These are phyloP conservation scores for Cremastinae sp. DNA, from an alignment of 2,888 invertebrate species.

Conservation along the genomic window DNA sequence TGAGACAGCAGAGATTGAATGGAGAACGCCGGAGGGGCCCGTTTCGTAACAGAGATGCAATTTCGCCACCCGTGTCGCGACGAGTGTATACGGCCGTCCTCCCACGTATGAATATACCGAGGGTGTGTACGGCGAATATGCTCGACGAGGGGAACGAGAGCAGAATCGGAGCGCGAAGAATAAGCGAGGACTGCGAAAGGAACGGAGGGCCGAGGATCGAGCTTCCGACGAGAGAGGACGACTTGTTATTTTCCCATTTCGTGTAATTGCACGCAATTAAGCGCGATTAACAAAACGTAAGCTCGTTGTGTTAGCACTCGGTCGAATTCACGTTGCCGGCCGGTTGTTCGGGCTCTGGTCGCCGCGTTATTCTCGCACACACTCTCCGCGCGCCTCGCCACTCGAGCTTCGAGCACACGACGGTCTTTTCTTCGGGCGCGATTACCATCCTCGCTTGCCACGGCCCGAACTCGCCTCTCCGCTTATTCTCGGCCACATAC, in stretches of 20 bases:
- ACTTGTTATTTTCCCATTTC: conserved; percentile 78
- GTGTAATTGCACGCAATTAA: conserved; percentile 77
- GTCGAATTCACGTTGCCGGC: conserved; percentile 62
- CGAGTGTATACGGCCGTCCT: conserved; percentile 5
- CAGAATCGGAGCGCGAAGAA: conserved; percentile 56
- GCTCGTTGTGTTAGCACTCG: conserved; percentile 66
- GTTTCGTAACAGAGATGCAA: not conserved
- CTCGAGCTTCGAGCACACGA: too few species aligned
- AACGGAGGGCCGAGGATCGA: conserved; percentile 32
- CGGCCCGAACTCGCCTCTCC: conserved; percentile 8
- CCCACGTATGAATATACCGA: not conserved
- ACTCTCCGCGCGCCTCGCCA: not conserved
- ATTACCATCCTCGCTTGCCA: conserved; percentile 10
- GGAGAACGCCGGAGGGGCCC: not conserved
- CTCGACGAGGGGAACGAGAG: conserved; percentile 64
- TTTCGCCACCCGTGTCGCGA: conserved; percentile 10
- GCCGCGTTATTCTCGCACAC: not conserved
- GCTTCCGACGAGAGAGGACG: conserved; percentile 49
- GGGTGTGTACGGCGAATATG: not conserved
- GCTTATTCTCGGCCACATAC: not conserved
- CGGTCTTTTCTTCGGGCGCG: not conserved
- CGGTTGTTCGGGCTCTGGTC: conserved; percentile 34
- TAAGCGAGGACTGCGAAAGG: conserved; percentile 58
- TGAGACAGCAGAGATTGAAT: conserved; percentile 3
- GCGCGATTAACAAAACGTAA: conserved; percentile 74